These are phyloP conservation scores for Ormyrus labotus DNA, from an alignment of 2,888 invertebrate species.

Conservation along the genomic window DNA sequence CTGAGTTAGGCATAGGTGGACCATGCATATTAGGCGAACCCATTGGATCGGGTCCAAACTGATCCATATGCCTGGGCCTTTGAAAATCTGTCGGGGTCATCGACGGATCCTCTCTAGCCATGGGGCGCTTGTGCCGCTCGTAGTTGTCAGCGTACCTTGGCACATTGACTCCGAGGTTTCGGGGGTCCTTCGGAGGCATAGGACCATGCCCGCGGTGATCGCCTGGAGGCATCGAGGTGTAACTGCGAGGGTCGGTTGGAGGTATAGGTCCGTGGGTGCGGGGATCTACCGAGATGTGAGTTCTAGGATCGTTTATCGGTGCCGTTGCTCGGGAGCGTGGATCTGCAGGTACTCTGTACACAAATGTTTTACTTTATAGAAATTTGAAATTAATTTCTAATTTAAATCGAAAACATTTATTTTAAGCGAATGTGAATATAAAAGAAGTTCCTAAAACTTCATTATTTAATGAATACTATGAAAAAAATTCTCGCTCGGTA, in stretches of 20 bases:
- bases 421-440: too few relatives aligned
- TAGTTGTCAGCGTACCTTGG: slow-evolving; percentile 68
- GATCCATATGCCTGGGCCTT: slow-evolving; percentile 34
- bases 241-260: slow-evolving; percentile 36
- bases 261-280: slow-evolving; percentile 6
- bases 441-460: too few relatives aligned
- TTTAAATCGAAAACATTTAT: too few relatives aligned
- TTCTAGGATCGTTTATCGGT: too few relatives aligned
- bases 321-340: slow-evolving; percentile 36
- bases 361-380: neutral
- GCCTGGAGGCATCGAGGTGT: neutral
- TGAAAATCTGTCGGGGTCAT: slow-evolving; percentile 28
- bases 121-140: slow-evolving; percentile 65
- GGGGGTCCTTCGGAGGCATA: slow-evolving; percentile 22
- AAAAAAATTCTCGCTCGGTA: too few relatives aligned
- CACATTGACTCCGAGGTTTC: slow-evolving; percentile 38
- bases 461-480: too few relatives aligned
- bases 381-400: too few relatives aligned
- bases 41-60: slow-evolving; percentile 36
- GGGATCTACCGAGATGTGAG: neutral
- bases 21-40: slow-evolving; percentile 35
- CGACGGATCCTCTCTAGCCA: slow-evolving; percentile 1
- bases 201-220: slow-evolving; percentile 15
- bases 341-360: slow-evolving; percentile 35
- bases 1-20: neutral